Evolutionary conservation across 2,888 invertebrate genomes (phyloP).

Genomic region (Tolmerus cingulatus): DNA sequence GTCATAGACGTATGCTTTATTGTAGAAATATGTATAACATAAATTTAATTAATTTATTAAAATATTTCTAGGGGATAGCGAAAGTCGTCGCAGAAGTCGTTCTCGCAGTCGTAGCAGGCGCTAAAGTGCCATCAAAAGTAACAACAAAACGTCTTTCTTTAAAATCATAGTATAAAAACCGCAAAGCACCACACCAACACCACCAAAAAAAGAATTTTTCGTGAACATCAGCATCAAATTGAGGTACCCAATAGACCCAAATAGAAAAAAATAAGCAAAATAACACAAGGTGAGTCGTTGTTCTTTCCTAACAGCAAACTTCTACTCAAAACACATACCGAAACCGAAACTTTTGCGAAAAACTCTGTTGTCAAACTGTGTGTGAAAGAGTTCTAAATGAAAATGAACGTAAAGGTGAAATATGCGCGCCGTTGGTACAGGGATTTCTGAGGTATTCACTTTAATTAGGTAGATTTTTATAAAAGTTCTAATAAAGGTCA

Average conservation of each 20-base stretch:
- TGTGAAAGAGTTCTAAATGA: constrained; percentile 2
- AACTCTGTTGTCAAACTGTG: constrained; percentile 18
- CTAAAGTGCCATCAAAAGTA: constrained; percentile 50
- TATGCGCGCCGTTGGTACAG: constrained; percentile 5
- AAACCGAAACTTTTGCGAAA: constrained; percentile 11
- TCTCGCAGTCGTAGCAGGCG: constrained; percentile 61
- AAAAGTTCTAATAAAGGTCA: constrained; percentile 21
- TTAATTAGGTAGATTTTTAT: constrained; percentile 37
- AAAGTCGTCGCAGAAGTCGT: constrained; percentile 56
- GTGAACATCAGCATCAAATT: constrained; percentile 32
- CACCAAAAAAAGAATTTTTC: not conserved
- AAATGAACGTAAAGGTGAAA: constrained; percentile 14
- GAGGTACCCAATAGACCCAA: constrained; percentile 50
- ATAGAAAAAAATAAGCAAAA: constrained; percentile 47
- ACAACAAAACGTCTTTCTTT: not conserved
- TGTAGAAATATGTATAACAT: not conserved
- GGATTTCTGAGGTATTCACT: constrained; percentile 28
- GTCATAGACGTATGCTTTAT: not conserved
- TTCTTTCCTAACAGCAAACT: constrained; percentile 42
- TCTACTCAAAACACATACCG: constrained; percentile 36
- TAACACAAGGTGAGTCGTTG: constrained; percentile 50
- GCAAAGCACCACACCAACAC: not conserved
- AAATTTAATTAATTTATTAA: not conserved
- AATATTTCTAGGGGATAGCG: constrained; percentile 42
- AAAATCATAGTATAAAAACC: not conserved